Evolutionary conservation across 2,113 vertebrate species (phyloP).

Genomic region (Nesoenas mayeri): DNA sequence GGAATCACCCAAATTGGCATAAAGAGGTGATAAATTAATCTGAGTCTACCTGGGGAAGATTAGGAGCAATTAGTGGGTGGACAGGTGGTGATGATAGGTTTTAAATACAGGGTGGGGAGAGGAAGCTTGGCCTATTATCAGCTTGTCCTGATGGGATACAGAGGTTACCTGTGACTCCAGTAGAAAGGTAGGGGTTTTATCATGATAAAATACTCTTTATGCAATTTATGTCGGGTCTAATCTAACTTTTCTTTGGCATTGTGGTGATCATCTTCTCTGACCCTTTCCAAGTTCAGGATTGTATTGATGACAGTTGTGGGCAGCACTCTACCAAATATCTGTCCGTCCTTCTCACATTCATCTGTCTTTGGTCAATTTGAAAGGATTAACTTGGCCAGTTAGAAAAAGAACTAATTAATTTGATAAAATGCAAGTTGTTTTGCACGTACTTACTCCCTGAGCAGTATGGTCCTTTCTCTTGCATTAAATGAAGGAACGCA

Average conservation of each 20-base stretch:
- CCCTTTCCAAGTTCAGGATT: background rate
- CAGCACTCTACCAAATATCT: accelerated
- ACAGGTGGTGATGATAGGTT: background rate
- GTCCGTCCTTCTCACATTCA: background rate
- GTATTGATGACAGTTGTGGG: background rate
- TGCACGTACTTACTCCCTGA: background rate
- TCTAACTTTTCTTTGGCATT: background rate
- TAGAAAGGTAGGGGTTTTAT: background rate
- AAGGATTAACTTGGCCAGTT: background rate
- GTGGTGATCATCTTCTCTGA: background rate
- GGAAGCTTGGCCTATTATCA: background rate
- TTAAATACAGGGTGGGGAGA: background rate
- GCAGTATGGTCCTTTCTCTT: background rate
- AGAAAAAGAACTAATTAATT: background rate
- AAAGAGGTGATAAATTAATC: background rate
- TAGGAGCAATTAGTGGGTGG: background rate
- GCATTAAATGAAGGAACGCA: background rate
- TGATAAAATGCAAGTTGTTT: background rate
- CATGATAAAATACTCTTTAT: background rate
- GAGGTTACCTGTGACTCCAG: background rate
- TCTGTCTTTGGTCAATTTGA: background rate
- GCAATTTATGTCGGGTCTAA: background rate
- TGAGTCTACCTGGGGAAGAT: background rate
- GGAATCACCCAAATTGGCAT: background rate
- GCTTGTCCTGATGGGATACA: background rate